A percentile compares a stretch with the other conserved stretches of the same genome.
phyloP scores from a whole-genome alignment of 2,888 invertebrate species.

The Stenodera caucasica region DNA sequence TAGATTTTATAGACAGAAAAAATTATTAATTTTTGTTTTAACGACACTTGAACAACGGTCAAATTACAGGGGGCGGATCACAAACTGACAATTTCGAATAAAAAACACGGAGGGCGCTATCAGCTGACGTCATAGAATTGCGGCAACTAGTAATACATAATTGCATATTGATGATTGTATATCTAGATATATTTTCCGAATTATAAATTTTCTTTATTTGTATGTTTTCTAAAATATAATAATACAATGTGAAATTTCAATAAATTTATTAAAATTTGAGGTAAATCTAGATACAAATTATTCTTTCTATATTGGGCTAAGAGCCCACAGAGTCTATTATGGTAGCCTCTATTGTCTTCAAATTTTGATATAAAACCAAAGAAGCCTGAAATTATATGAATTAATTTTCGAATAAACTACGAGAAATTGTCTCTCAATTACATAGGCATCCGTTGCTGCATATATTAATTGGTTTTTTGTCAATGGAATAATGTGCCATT shows the following conservation, averaged over 20 bases:
- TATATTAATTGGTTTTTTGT: slow-evolving; percentile 60
- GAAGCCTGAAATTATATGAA: slow-evolving; percentile 14
- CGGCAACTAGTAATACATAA: slow-evolving; percentile 10
- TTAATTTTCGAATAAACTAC: slow-evolving; percentile 7
- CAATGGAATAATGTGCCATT: slow-evolving; percentile 64
- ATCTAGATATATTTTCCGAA: too few species aligned
- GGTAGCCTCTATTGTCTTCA: slow-evolving; percentile 11
- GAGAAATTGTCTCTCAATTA: slow-evolving; percentile 48
- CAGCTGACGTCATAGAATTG: neutral
- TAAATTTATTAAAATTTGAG: too few species aligned
- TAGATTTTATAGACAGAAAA: slow-evolving; percentile 11
- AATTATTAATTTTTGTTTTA: slow-evolving; percentile 15
- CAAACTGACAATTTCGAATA: slow-evolving; percentile 4
- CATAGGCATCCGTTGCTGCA: slow-evolving; percentile 69
- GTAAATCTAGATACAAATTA: too few species aligned
- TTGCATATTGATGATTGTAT: neutral
- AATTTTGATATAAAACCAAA: slow-evolving; percentile 16
- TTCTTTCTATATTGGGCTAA: too few species aligned
- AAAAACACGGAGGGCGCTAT: slow-evolving; percentile 20
- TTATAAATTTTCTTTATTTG: too few species aligned
- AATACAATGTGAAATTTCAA: too few species aligned
- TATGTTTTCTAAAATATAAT: too few species aligned
- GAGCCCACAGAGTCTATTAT: neutral
- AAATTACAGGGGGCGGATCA: slow-evolving; percentile 26
- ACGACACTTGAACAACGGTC: slow-evolving; percentile 23